Evolutionary conservation across 2,797 vertebrate species (phyloP), one percentile per base, ranked within the genome.

Genomic region (Ctenochaetus hawaiiensis): DNA sequence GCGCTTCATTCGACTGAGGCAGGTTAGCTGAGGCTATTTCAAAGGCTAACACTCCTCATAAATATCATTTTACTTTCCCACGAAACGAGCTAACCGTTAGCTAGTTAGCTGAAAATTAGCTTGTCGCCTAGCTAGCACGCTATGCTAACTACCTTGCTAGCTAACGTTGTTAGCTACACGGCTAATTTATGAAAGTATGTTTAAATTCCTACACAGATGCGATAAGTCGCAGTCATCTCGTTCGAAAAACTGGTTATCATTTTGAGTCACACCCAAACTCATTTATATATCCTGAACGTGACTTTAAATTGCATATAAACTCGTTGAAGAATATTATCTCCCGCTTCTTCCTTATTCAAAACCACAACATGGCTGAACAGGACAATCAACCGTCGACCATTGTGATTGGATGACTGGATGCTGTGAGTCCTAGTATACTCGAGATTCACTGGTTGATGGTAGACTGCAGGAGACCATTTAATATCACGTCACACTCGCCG

Each of bases 291-390:
- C 66, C 58, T 49, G 37, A 77, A 65, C 66, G 72, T 83, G 56
- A 83, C 86, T 87, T 84, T 79, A 89, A 87, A 91, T 80, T 58
- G 43, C 56, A 84, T 90, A 92, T 89, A 94, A 95, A 95, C 85
- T 93, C 89, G 81, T 88, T 93, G 87, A 90, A 92, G 85, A 91
- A 89, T 79, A 92, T 85, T 83, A 94, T 94, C 95, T 96, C 96
- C 96, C 96, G 96, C 96, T 96, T 96, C 95, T 96, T 96, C 95
- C 95, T 96, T 90, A 96, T 96, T 96, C 95, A 96, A 96, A 96
- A 95, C 94, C 93, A 94, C 95, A 96, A 95, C 95, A 96, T 96
- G 95, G 95, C 95, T 93, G 96, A 94, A 83, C 51, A 13, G 2
- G 64, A 77, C 84, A 37, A 73, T 18, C 16, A 1, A 87, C 69